phyloP scores from a whole-genome alignment of 2,113 vertebrate genomes.

The Pseudopodoces humilis region DNA sequence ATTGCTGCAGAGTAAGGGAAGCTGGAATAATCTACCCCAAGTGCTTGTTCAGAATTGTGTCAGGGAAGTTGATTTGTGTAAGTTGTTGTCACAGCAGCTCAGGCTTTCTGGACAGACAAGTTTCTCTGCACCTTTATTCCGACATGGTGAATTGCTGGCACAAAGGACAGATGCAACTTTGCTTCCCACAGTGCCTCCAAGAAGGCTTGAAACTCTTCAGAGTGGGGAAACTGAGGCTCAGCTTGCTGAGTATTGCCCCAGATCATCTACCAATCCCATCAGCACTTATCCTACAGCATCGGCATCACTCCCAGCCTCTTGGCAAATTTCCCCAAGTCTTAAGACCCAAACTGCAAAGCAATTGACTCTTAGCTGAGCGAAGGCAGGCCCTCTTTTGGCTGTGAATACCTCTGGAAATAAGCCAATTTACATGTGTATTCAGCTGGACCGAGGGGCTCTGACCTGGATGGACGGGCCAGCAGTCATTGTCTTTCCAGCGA shows the following conservation, averaged over 20 bases:
- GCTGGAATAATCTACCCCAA: not conserved
- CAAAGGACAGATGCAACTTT: not conserved
- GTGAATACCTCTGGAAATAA: not conserved
- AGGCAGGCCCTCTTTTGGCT: not conserved
- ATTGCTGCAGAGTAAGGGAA: not conserved
- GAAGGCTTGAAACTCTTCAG: not conserved
- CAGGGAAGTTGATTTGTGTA: not conserved
- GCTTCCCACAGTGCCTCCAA: not conserved
- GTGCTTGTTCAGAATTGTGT: not conserved
- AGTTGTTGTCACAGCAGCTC: not conserved
- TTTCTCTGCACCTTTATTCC: not conserved
- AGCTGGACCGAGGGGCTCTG: not conserved
- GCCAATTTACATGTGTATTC: not conserved
- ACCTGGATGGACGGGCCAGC: not conserved
- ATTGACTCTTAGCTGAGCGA: not conserved
- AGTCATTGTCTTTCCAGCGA: not conserved
- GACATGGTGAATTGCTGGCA: not conserved
- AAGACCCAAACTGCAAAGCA: not conserved
- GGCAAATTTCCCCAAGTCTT: not conserved
- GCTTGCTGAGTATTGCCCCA: not conserved
- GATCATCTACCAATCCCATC: not conserved
- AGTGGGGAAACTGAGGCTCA: not conserved
- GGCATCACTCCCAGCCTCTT: rapidly evolving
- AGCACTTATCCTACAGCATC: not conserved
- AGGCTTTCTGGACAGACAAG: not conserved